Base-by-base conservation (phyloP, 1,140 invertebrate species). In the Hypothenemus hampei region DNA sequence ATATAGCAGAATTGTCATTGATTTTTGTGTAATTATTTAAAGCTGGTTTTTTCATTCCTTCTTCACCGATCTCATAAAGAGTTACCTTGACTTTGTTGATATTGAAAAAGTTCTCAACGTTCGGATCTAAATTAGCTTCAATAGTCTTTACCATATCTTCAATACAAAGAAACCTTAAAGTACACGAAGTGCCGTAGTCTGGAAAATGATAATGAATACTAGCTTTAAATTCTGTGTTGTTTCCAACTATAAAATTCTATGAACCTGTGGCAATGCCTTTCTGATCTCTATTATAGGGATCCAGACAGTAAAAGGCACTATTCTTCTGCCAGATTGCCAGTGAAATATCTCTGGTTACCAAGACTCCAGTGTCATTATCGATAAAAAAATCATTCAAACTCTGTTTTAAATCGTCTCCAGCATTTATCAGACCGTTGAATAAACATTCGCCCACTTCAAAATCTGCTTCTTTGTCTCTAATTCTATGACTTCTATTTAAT, bases 231-330 rank as follows among this genome's bases (percentile, higher is more conserved):
- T n/a, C n/a, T n/a, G n/a, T n/a, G n/a, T n/a, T n/a, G n/a, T n/a
- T n/a, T n/a, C n/a, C n/a, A n/a, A n/a, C n/a, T n/a, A 50, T 60
- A 58, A n/a, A n/a, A n/a, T n/a, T n/a, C n/a, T n/a, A n/a, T n/a
- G n/a, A n/a, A 53, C 53, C 59, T 46, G 55, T 37, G 15, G 31
- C 37, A 8, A 64, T 33, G 7, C 77, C 77, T 58, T 73, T 71
- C 18, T 74, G 69, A 58, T 78, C 71, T 35, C 75, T 73, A 6
- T 69, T 74, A 41, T 77, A 75, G 10, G 76, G 74, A 53, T 77
- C 75, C 31, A 75, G 76, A 55, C 74, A 71, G 60, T 72, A 78
- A 48, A 63, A 72, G 2, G 62, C 62, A 3, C 70, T 68, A 6
- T 72, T 69, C 8, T 66, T 62, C 39, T 65, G 71, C 72, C 73